Percentiles rank a stretch among this genome's conserved stretches.
These are phyloP conservation scores for Eilema sororculum DNA, from an alignment of 2,888 invertebrate genomes.

Conservation along the genomic window DNA sequence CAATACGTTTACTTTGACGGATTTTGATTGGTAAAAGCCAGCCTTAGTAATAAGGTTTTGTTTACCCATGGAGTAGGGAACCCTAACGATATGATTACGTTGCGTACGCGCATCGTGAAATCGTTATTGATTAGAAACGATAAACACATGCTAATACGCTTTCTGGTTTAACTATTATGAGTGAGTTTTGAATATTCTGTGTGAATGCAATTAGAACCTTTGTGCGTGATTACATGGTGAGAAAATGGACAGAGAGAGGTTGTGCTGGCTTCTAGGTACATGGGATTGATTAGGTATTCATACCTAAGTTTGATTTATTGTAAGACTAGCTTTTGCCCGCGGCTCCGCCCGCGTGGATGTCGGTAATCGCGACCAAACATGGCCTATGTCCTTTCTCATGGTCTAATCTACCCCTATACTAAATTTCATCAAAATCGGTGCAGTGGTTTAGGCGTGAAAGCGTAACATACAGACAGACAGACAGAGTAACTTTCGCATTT, in stretches of 20 bases:
- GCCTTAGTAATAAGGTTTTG: too few relatives aligned
- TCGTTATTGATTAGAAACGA: constrained; percentile 45
- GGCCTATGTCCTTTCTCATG: too few relatives aligned
- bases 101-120: constrained; percentile 36
- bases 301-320: too few relatives aligned
- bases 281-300: not conserved
- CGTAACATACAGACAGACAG: too few relatives aligned
- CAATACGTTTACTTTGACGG: too few relatives aligned
- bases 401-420: too few relatives aligned
- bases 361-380: too few relatives aligned
- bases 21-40: not conserved
- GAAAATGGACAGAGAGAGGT: constrained; percentile 13
- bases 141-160: constrained; percentile 43
- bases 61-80: not conserved
- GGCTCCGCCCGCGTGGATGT: too few relatives aligned
- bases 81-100: constrained; percentile 22
- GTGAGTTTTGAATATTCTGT: constrained; percentile 5
- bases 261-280: not conserved
- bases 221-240: constrained; percentile 24
- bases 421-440: too few relatives aligned
- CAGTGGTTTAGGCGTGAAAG: too few relatives aligned
- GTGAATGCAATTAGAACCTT: constrained; percentile 8
- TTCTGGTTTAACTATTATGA: constrained; percentile 48
- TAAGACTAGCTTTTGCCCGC: too few relatives aligned
- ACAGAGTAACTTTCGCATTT: too few relatives aligned